phyloP scores from a whole-genome alignment of 2,113 vertebrate species.

The Balaenoptera acutorostrata region DNA sequence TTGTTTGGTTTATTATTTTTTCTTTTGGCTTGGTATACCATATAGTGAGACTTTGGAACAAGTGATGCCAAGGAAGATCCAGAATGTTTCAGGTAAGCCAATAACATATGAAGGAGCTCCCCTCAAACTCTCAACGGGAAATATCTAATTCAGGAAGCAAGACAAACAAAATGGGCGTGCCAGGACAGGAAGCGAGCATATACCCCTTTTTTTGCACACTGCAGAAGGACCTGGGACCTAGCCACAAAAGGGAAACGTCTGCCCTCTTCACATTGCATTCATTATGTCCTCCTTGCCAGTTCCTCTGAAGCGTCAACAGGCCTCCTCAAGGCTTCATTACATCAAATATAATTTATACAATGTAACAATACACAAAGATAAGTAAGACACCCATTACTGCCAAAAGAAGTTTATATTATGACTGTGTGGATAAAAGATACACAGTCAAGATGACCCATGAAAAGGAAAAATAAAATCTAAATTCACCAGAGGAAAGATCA shows the following conservation, averaged over 20 bases:
- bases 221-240: background rate
- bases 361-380: background rate
- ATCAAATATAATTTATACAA: background rate
- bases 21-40: background rate
- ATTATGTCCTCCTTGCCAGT: background rate
- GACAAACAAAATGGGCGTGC: background rate
- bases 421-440: background rate
- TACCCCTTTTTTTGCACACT: too few species aligned
- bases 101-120: background rate
- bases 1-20: background rate
- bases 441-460: background rate
- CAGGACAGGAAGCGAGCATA: background rate
- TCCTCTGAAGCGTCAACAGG: background rate
- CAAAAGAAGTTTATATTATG: background rate
- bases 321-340: background rate
- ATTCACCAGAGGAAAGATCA: background rate
- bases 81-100: background rate
- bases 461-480: background rate
- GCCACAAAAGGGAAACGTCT: accelerated
- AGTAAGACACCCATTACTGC: background rate
- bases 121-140: background rate
- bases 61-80: background rate
- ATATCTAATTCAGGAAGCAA: background rate
- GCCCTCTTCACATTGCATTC: too few species aligned
- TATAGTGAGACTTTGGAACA: background rate